Base-by-base conservation (phyloP, 2,888 invertebrate species). In the Mantis religiosa region DNA sequence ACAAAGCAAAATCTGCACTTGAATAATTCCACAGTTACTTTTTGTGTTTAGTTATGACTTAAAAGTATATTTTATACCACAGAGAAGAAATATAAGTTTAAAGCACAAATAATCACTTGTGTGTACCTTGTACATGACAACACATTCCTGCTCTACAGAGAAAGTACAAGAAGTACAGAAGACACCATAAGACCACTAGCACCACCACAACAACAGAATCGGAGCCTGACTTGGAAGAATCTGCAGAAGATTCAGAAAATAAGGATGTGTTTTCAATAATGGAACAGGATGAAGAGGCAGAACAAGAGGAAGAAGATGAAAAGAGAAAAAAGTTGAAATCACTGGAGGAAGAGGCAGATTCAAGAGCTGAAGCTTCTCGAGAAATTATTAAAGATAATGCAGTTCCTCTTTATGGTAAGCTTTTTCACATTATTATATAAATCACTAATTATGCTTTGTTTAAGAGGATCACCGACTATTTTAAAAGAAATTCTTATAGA, bases 191-290 rank as follows among this genome's bases (percentile, higher is more conserved):
- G 28, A 90, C 91, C 0, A 89, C 90, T 3, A 89, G 90, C 15
- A 90, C 88, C 12, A 90, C 90, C n/a, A 90, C 90, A 3, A 90
- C 90, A 9, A 89, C 90, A 14, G 91, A 91, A 88, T 88, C 90
- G 8, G 91, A 91, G 81, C 90, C 91, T n/a, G 90, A 91, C 87
- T 89, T 87, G 82, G 85, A 82, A 14, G 89, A 86, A 27, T 82
- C 82, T 27, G 28, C 90, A 71, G 90, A 89, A 12, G 93, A 92
- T 87, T 89, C 92, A n/a, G 91, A 91, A 28, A 90, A 91, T 86
- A 93, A 93, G 90, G 93, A 93, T 90, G 92, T 92, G 34, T 93
- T 93, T 91, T 93, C 93, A 90, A 92, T 93, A 92, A 90, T 94
- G 90, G 93, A 93, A 88, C 92, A 92, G 87, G 94, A 93, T 90